Base-by-base conservation (phyloP, 2,113 vertebrate species). In the Acanthochromis polyacanthus region DNA sequence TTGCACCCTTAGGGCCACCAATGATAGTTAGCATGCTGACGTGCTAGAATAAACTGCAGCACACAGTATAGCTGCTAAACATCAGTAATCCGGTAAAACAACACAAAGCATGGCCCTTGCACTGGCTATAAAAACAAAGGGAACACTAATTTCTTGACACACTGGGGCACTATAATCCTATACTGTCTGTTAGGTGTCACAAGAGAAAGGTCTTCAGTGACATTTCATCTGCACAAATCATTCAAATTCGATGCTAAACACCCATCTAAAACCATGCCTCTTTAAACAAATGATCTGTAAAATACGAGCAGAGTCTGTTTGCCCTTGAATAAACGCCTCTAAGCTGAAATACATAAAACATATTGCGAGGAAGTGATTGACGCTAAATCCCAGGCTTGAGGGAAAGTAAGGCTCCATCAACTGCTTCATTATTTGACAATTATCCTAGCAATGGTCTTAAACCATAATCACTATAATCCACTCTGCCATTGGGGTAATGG, bases 401-500 rank as follows among this genome's bases (percentile, higher is more conserved):
- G 59, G 59, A 80, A 76, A 67, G 66, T 40, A 69, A 36, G 53
- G 75, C 66, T 82, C 61, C 22, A 83, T 89, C 68, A 83, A 65
- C 70, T 70, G 70, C 74, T 64, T 91, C 75, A 83, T 87, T 88
- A 90, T 88, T 75, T 84, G 81, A 89, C 71, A 85, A 75, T 87
- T 84, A 82, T 87, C 81, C 53, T 25, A 23, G 59, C 74, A 76
- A 88, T 61, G 83, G 77, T 74, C 73, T 88, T 55, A 82, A 80
- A 82, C 78, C 28, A 75, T 80, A 86, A 89, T 89, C 81, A 86
- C 84, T 86, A 83, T 89, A 91, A 93, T 91, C 86, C 78, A 83
- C 63, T 83, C 73, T 0, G 45, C 66, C 72, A 79, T 67, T 58
- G 48, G 59, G 64, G 60, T 86, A 91, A 90, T 82, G 78, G 79